A percentile compares a stretch with the other conserved stretches of the same genome.
Conservation (phyloP, 2,113 vertebrate species). For the Larimichthys crocea region DNA sequence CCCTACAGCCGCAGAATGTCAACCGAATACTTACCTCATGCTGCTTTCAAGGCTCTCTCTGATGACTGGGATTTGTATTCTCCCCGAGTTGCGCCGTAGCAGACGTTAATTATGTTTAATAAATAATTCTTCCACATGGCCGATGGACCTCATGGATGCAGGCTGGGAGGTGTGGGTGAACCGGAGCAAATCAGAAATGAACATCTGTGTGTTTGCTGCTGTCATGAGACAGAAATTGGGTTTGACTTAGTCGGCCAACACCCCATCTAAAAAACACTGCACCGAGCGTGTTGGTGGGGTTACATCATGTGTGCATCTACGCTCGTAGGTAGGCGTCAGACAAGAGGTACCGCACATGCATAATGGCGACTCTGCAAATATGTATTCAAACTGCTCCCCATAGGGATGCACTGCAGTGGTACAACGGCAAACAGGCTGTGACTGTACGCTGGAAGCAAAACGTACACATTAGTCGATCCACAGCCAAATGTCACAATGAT, state of each 20-base stretch:
- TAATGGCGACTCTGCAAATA: neutral
- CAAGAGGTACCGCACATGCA: neutral
- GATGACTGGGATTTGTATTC: conserved; percentile 44
- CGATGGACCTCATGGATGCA: conserved; percentile 14
- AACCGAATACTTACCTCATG: conserved; percentile 45
- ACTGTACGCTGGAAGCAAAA: neutral
- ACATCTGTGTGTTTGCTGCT: conserved; percentile 50
- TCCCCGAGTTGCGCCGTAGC: conserved; percentile 7
- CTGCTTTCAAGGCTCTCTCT: conserved; percentile 19
- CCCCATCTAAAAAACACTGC: conserved; percentile 6
- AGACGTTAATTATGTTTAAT: conserved; percentile 55
- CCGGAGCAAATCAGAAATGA: conserved; percentile 26
- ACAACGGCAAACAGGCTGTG: neutral
- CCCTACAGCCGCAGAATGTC: conserved; percentile 35
- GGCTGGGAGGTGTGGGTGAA: neutral
- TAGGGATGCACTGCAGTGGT: neutral
- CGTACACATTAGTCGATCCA: neutral
- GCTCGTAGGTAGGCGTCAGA: neutral
- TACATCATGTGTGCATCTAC: neutral
- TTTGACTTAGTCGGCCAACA: conserved; percentile 27
- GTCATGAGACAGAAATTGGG: conserved; percentile 9
- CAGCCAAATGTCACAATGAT: conserved; percentile 13
- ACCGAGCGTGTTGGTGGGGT: neutral
- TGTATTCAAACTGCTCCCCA: neutral
- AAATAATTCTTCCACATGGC: conserved; percentile 52